Evolutionary conservation across 2,888 invertebrate genomes (phyloP).

Genomic region (Blastobasis lacticolella): DNA sequence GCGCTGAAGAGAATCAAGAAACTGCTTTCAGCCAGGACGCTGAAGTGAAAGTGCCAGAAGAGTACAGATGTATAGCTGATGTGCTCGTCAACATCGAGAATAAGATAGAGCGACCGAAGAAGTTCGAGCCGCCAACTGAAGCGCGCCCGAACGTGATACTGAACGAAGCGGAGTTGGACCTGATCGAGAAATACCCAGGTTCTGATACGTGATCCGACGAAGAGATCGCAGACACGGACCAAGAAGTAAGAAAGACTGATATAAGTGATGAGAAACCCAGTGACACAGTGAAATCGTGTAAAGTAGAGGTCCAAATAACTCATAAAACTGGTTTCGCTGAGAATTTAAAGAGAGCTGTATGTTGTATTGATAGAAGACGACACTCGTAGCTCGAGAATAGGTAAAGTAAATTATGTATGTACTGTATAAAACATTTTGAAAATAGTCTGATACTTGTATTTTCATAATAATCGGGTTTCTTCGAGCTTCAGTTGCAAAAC

Average conservation of each 20-base stretch:
- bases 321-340: constrained; percentile 59
- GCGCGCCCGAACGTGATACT: constrained; percentile 42
- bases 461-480: no score
- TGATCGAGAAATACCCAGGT: constrained; percentile 63
- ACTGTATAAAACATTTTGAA: no score
- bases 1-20: constrained; percentile 31
- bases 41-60: constrained; percentile 49
- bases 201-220: constrained; percentile 73
- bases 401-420: no score
- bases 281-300: constrained; percentile 32
- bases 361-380: constrained; percentile 62
- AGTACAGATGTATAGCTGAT: constrained; percentile 53
- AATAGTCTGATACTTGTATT: no score
- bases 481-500: no score
- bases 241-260: constrained; percentile 50
- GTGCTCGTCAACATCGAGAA: constrained; percentile 65
- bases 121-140: constrained; percentile 49
- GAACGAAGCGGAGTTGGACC: constrained; percentile 60
- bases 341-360: constrained; percentile 60
- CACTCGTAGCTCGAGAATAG: constrained; percentile 41
- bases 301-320: constrained; percentile 44
- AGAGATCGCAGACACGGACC: constrained; percentile 32
- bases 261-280: constrained; percentile 27
- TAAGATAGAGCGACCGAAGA: constrained; percentile 57
- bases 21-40: constrained; percentile 34